Evolutionary conservation across 2,797 vertebrate species (phyloP), one percentile per base, ranked within the genome.

Genomic region (Alca torda): DNA sequence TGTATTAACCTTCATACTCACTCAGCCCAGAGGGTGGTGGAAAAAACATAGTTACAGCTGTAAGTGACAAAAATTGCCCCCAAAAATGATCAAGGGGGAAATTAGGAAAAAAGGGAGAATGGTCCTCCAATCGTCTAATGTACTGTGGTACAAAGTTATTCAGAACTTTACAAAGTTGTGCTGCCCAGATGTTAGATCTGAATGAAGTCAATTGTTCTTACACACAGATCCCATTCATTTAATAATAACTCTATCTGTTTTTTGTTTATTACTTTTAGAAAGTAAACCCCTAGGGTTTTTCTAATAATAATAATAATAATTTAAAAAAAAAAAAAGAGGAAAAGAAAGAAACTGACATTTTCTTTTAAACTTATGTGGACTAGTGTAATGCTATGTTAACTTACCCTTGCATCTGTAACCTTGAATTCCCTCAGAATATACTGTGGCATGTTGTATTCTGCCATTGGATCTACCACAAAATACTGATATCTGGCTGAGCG

Each of bases 401-500:
- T 99, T 98, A 99, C 99, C 98, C 99, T 99, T 97, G 99, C 99
- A 96, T 99, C 99, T 88, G 99, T 99, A 98, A 99, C 99, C 98
- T 99, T 99, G 98, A 99, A 99, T 98, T 99, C 99, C 85, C 99
- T 98, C 97, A 99, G 98, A 97, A 99, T 99, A 93, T 99, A 99
- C 95, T 99, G 99, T 75, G 99, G 99, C 99, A 99, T 99, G 97
- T 99, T 99, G 95, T 99, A 99, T 93, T 99, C 99, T 19, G 99
- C 99, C 99, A 99, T 99, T 50, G 99, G 99, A 96, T 99, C 99
- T 95, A 99, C 99, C 94, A 99, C 99, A 98, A 99, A 99, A 98
- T 99, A 99, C 97, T 99, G 99, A 84, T 99, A 99, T 96, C 99
- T 99, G 93, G 99, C 99, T 59, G 99, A 99, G 89, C 99, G 98